These are phyloP conservation scores for Agonum fuliginosum DNA, from an alignment of 2,888 invertebrate species.

Conservation along the genomic window DNA sequence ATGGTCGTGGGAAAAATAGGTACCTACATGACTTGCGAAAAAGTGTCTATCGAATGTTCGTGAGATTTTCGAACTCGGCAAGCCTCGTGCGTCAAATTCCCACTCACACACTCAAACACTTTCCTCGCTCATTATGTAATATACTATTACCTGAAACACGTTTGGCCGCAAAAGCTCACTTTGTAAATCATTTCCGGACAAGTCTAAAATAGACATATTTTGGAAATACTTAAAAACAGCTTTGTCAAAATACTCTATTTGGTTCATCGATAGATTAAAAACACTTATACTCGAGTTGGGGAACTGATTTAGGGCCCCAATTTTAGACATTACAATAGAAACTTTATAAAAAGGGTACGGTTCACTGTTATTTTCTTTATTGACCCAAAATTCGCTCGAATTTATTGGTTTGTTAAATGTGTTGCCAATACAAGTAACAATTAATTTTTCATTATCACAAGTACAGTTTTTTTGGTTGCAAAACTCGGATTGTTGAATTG, in stretches of 20 bases:
- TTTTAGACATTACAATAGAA: background rate
- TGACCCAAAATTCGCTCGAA: background rate
- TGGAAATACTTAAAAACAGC: slow-evolving; percentile 80
- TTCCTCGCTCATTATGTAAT: too few species aligned
- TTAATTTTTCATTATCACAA: background rate
- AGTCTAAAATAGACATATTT: slow-evolving; percentile 78
- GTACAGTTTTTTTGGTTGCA: background rate
- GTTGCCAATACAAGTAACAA: slow-evolving; percentile 16
- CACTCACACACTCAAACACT: too few species aligned
- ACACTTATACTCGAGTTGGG: slow-evolving; percentile 73
- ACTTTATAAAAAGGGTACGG: slow-evolving; percentile 16
- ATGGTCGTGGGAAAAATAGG: too few species aligned
- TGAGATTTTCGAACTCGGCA: too few species aligned
- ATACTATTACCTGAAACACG: slow-evolving; percentile 83
- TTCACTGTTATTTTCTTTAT: background rate
- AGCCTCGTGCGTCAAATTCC: too few species aligned
- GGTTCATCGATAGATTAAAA: slow-evolving; percentile 79
- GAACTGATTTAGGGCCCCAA: background rate
- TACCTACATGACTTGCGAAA: too few species aligned
- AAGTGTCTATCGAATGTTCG: too few species aligned
- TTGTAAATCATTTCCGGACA: slow-evolving; percentile 80
- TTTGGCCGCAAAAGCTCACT: slow-evolving; percentile 76
- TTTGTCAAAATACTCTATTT: slow-evolving; percentile 78
- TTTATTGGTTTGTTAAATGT: background rate
- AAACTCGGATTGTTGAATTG: background rate